phyloP scores from a whole-genome alignment of 2,113 vertebrate genomes.

The Cottus gobio region DNA sequence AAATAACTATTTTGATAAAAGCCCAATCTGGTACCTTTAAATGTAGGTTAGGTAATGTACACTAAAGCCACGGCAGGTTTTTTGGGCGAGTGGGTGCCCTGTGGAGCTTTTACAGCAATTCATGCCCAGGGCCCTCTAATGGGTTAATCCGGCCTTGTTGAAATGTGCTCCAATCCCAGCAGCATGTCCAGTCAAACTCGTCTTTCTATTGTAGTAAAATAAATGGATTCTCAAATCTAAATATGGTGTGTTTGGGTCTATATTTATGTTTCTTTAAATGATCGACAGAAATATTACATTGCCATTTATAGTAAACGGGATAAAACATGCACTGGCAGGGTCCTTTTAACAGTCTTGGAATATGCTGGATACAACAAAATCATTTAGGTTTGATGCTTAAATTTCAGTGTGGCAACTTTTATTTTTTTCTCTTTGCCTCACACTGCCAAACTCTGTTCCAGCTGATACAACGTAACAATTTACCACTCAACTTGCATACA shows the following conservation, averaged over 20 bases:
- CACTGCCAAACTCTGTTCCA: conserved; percentile 22
- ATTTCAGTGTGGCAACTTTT: not conserved
- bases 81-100: no score
- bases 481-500: conserved; percentile 35
- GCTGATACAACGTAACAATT: conserved; percentile 16
- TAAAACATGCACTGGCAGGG: conserved; percentile 12
- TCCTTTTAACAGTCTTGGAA: conserved; percentile 20
- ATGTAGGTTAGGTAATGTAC: not conserved
- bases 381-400: not conserved
- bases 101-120: not conserved
- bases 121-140: not conserved
- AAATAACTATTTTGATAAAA: no score
- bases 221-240: not conserved
- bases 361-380: conserved; percentile 2
- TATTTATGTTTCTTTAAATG: not conserved
- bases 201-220: not conserved
- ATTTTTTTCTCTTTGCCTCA: not conserved
- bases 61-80: not conserved
- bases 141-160: not conserved
- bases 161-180: not conserved
- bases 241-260: not conserved
- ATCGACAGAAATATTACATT: not conserved
- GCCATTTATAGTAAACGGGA: not conserved
- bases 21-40: not conserved
- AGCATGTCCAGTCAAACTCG: no score